These are phyloP conservation scores for Calliopum simillimum DNA, from an alignment of 2,888 invertebrate genomes.

Conservation along the genomic window DNA sequence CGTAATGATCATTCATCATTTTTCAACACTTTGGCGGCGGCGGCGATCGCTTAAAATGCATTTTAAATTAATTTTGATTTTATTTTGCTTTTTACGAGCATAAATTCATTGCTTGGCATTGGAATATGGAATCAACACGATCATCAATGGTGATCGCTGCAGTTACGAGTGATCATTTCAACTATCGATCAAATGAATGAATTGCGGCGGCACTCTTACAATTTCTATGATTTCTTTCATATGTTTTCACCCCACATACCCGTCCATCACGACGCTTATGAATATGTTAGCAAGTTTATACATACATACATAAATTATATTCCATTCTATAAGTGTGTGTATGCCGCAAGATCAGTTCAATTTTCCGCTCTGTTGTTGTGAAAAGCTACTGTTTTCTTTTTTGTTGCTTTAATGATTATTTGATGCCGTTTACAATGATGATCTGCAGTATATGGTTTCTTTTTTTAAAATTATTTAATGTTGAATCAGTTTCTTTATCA, in stretches of 20 bases:
- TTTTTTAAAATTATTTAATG: no score
- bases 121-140: constrained; percentile 28
- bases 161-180: constrained; percentile 21
- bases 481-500: no score
- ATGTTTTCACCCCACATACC: no score
- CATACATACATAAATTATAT: no score
- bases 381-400: constrained; percentile 24
- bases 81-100: constrained; percentile 9
- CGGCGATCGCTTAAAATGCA: constrained; percentile 49
- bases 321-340: no score
- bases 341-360: background rate
- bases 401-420: constrained; percentile 17
- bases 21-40: constrained; percentile 57
- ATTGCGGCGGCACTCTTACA: no score
- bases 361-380: constrained; percentile 31
- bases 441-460: no score
- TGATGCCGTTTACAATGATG: no score
- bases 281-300: no score
- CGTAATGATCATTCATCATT: constrained; percentile 56
- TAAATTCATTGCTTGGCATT: constrained; percentile 11
- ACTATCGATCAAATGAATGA: constrained; percentile 20
- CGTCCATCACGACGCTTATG: no score
- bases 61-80: constrained; percentile 59
- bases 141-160: constrained; percentile 11
- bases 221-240: no score